Evolutionary conservation across 2,888 invertebrate species (phyloP), one percentile per base, ranked within the genome.

Genomic region (Spisula solida): DNA sequence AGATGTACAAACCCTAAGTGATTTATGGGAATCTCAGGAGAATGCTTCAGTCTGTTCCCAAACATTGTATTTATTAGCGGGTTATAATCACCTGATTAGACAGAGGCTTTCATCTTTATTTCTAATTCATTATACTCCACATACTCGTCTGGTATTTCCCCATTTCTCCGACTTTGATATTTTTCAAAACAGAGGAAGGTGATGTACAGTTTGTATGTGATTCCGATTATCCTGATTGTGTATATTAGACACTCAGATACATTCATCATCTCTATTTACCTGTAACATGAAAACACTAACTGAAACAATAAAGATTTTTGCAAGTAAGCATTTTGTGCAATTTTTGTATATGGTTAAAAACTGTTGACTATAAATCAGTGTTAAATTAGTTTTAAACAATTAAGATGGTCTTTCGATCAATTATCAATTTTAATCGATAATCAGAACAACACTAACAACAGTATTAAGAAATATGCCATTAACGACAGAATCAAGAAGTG

Each of bases 21-120:
- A 31, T 81, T 81, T 81, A 56, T 81, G 81, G 20, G 41, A 41
- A 41, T 31, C 29, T 31, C 41, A 20, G n/a, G 4, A 51, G 56
- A 81, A 25, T 47, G 16, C n/a, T 18, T 48, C 55, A 78, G 18
- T 51, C n/a, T 78, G 31, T 51, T 34, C 51, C 80, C 25, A 25
- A 29, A 48, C 55, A 48, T 51, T 83, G 83, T 83, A 51, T 70
- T 75, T 75, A 70, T 75, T 70, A 48, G 14, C n/a, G 4, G 56
- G 79, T 34, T 34, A 85, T 85, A 85, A 85, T 78, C 85, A 85
- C 55, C 79, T 85, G 85, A 85, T 85, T 75, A 85, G 51, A 41
- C 31, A 47, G 2, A 16, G 18, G 48, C 75, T 83, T 48, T 83
- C 70, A 83, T 83, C 83, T 75, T 29, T 34, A 55, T 60, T 82